Base-by-base conservation (phyloP, 2,888 invertebrate species). In the Parnassius smintheus region DNA sequence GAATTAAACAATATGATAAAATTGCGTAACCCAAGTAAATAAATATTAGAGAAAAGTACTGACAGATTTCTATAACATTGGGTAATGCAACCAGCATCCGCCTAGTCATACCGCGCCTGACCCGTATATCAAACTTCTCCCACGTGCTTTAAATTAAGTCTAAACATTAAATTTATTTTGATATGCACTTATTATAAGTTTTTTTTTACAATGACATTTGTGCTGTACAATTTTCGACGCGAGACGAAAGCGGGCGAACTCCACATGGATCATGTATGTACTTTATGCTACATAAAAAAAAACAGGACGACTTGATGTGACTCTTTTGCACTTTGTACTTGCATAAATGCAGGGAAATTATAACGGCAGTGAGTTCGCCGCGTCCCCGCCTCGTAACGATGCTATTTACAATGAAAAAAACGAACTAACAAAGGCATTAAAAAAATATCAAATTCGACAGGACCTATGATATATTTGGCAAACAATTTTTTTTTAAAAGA, bases 91-190 rank as follows among this genome's bases (percentile, higher is more conserved):
- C 56, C 44, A 12, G 9, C 45, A 56, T 61, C 61, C 59, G 55
- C 25, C 58, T 55, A 25, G 11, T 41, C 42, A 59, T 50, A 59
- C 49, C 46, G 59, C 63, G 59, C 58, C 54, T 56, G 56, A 63
- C 63, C 59, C 63, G 63, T 63, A 59, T 59, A 56, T 56, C 65
- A 58, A 48, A 64, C 64, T 56, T 45, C 73, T 76, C 75, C 78
- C 79, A 76, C 75, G 74, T 79, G 75, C 79, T 77, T 75, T 75
- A 83, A 85, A 85, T 85, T 87, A 88, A 77, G 60, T 75, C 87
- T 88, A 88, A 35, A 86, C 80, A 83, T 85, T 89, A 88, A 79
- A 85, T 86, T 86, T 89, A 88, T 78, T 83, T 82, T 90, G 90
- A 90, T 90, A 90, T 90, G 90, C 90, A 84, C 89, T 90, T 89